phyloP scores from a whole-genome alignment of 2,888 invertebrate species.

The Hirtodrosophila cameraria region DNA sequence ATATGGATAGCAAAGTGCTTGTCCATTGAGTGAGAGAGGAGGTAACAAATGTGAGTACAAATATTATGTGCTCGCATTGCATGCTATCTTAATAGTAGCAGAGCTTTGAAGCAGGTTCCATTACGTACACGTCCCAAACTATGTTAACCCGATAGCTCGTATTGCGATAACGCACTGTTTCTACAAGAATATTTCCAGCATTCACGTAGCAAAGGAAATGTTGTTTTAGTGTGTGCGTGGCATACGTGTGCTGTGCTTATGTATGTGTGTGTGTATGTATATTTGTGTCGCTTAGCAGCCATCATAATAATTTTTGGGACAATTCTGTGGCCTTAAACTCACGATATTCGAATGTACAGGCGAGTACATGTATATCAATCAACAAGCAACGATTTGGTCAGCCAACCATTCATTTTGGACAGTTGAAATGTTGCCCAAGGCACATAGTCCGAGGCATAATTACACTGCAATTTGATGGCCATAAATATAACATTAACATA shows the following conservation, averaged over 20 bases:
- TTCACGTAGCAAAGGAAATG: conserved; percentile 67
- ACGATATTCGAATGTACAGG: conserved; percentile 26
- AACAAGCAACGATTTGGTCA: conserved; percentile 55
- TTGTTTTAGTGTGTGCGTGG: conserved; percentile 55
- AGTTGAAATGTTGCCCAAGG: conserved; percentile 53
- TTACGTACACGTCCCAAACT: conserved; percentile 68
- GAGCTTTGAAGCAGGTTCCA: conserved; percentile 62
- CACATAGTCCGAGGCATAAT: too few relatives aligned
- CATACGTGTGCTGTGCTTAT: conserved; percentile 31
- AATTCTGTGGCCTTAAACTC: conserved; percentile 65
- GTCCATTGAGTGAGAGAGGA: conserved; percentile 8
- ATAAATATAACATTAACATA: conserved; percentile 71
- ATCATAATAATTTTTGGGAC: conserved; percentile 78
- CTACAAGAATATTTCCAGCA: conserved; percentile 64
- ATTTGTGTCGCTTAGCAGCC: conserved; percentile 66
- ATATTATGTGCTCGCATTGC: conserved; percentile 65
- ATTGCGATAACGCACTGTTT: conserved; percentile 60
- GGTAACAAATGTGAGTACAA: conserved; percentile 62
- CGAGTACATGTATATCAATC: conserved; percentile 12
- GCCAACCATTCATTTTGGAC: conserved; percentile 39
- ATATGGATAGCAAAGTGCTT: conserved; percentile 1
- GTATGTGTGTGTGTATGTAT: conserved; percentile 11
- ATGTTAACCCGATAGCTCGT: conserved; percentile 36
- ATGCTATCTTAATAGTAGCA: conserved; percentile 50
- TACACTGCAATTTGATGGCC: conserved; percentile 75